Evolutionary conservation across 1,140 invertebrate species (phyloP), one percentile per base, ranked within the genome.

Genomic region (Drosophila tropicalis): DNA sequence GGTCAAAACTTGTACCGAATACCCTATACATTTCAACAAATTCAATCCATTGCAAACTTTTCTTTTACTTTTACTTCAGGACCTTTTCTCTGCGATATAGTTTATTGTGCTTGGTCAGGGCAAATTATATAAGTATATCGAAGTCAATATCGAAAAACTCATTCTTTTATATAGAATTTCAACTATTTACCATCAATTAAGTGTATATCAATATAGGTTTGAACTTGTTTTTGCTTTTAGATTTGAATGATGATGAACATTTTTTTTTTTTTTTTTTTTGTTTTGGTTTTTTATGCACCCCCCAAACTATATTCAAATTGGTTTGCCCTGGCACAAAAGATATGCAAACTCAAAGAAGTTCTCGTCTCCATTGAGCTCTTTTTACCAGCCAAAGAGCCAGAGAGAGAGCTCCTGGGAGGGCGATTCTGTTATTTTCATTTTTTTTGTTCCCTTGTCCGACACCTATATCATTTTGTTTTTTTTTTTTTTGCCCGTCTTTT

Each of bases 291-390:
- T 71, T 62, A 67, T 65, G 62, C 68, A 73, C 67, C 55, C 69
- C 55, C 54, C 69, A 70, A 79, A 79, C 62, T 70, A 56, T 89
- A 87, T 87, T 83, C 72, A 87, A 87, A 87, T 87, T 87, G 82
- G 75, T 81, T 86, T 67, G 79, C 76, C 44, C 22, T 57, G 83
- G 76, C 22, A 39, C 15, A 58, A 87, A 86, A 77, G 83, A 83
- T 77, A 87, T 87, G 84, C 83, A 87, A 87, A 87, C 84, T 87
- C 84, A 87, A 87, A 86, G 83, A 64, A 73, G 58, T 76, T 62
- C 41, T 62, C 79, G 65, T 47, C 62, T 39, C 69, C 54, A 32
- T 22, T 15, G 19, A 63, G 61, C 62, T 55, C 32, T 3, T 22
- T 62, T 62, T 25, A 22, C 19, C 58, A 36, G 36, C 13, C 17